These are phyloP conservation scores for Ploceus nigricollis DNA, from an alignment of 2,113 vertebrate genomes.

Conservation along the genomic window DNA sequence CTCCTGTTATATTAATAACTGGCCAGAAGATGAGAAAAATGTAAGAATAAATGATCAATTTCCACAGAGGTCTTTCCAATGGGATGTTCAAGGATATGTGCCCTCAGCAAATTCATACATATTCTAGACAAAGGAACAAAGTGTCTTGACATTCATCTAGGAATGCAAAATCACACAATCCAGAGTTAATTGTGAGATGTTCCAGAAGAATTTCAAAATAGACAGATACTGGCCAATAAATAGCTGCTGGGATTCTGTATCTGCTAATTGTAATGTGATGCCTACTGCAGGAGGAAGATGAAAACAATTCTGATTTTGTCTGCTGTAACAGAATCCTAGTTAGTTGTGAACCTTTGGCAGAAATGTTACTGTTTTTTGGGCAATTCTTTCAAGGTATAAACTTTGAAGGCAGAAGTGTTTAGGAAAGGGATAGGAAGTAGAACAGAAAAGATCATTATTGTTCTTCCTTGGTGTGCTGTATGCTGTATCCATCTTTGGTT, in stretches of 20 bases:
- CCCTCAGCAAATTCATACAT: not conserved
- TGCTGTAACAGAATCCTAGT: not conserved
- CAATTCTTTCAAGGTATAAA: not conserved
- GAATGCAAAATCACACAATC: not conserved
- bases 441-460: not conserved
- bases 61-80: not conserved
- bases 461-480: not conserved
- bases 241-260: not conserved
- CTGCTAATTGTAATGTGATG: not conserved
- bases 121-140: not conserved
- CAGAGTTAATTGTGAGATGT: not conserved
- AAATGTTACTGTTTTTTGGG: not conserved
- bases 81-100: not conserved
- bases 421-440: not conserved
- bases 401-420: not conserved
- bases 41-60: not conserved
- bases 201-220: not conserved
- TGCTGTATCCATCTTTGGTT: not conserved
- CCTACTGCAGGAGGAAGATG: not conserved
- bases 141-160: not conserved
- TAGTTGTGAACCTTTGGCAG: not conserved
- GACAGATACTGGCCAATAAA: not conserved
- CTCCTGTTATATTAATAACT: slow-evolving; percentile 41
- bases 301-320: not conserved
- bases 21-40: not conserved